These are phyloP conservation scores for Aythya baeri DNA, from an alignment of 2,113 vertebrate genomes.

Conservation along the genomic window DNA sequence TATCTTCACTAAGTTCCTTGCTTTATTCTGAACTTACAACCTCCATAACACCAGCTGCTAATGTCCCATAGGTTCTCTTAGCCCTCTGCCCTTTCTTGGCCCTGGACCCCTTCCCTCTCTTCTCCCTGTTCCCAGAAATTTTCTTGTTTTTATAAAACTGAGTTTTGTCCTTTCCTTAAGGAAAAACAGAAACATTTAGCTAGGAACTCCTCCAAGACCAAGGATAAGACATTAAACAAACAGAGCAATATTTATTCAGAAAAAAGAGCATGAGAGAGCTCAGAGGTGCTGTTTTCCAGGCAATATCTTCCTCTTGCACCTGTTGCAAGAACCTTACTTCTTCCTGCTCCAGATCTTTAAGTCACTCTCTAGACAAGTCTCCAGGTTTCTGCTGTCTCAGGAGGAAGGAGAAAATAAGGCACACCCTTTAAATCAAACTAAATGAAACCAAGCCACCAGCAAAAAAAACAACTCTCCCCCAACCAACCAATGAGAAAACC, in stretches of 20 bases:
- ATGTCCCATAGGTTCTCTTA: background rate
- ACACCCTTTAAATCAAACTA: background rate
- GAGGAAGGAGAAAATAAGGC: background rate
- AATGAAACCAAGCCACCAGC: background rate
- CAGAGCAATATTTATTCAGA: background rate
- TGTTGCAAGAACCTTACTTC: background rate
- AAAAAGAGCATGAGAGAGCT: background rate
- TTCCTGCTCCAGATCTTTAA: background rate
- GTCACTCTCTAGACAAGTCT: background rate
- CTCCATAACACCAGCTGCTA: background rate
- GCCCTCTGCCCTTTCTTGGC: background rate
- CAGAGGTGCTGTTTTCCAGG: background rate
- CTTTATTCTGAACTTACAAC: background rate
- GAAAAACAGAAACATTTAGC: background rate
- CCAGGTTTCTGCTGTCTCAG: background rate
- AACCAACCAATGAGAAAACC: background rate
- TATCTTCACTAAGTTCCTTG: background rate
- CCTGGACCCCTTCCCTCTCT: fast-evolving
- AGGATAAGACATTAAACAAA: background rate
- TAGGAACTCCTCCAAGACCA: background rate
- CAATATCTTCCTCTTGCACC: background rate
- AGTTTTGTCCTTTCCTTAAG: background rate
- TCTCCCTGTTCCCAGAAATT: background rate
- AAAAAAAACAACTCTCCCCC: too few species aligned
- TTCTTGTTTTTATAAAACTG: background rate